phyloP scores from a whole-genome alignment of 2,888 invertebrate species.

The Clusia tigrina region DNA sequence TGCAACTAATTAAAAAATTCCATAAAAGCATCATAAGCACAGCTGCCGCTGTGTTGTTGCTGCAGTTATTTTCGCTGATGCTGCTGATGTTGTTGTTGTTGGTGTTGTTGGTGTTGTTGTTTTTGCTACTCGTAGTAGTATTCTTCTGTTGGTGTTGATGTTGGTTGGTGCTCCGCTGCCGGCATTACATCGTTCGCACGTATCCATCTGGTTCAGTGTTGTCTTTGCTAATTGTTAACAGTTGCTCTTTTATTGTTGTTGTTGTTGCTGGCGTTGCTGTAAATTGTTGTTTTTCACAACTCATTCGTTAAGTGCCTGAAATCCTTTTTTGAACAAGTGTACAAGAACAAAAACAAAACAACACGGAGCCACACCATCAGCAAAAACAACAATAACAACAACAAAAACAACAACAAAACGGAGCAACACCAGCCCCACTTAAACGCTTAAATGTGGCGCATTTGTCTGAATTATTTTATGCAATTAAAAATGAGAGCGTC shows the following conservation, averaged over 20 bases:
- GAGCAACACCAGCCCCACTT: neutral
- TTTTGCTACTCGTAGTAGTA: too few species aligned
- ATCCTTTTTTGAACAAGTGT: constrained; percentile 9
- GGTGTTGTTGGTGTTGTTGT: too few species aligned
- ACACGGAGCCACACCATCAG: neutral
- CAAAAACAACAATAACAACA: neutral
- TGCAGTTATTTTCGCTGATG: too few species aligned
- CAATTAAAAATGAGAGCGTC: neutral
- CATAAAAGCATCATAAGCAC: neutral
- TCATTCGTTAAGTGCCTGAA: constrained; percentile 9
- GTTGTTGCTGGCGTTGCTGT: too few species aligned
- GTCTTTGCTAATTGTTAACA: neutral
- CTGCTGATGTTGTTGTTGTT: too few species aligned
- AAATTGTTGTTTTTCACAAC: constrained; percentile 9
- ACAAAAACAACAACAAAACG: neutral
- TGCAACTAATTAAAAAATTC: constrained; percentile 3
- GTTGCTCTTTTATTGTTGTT: constrained; percentile 1
- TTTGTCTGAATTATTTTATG: constrained; percentile 11
- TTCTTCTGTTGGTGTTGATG: too few species aligned
- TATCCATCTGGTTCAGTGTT: neutral
- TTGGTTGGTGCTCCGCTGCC: too few species aligned
- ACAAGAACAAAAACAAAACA: neutral
- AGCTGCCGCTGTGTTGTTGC: too few species aligned
- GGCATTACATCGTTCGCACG: too few species aligned
- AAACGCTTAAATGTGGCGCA: neutral